Evolutionary conservation across 2,113 vertebrate genomes (phyloP), one percentile per base, ranked within the genome.

Genomic region (Austrofundulus limnaeus): DNA sequence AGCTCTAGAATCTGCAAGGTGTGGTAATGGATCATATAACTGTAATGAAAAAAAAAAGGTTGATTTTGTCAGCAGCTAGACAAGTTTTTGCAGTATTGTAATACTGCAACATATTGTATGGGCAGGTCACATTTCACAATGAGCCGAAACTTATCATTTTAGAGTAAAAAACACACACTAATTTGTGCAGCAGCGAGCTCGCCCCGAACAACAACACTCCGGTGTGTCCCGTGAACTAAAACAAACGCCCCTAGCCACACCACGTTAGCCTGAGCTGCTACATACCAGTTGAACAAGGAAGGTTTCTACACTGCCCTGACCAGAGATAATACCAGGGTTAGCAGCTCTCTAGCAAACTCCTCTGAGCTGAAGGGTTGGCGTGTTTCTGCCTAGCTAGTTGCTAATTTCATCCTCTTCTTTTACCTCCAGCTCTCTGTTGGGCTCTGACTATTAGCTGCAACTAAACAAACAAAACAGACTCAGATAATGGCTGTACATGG

Each of bases 251-350:
- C 38, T 75, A 53, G 49, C 65, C 61, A 51, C 56, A 62, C 39
- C 66, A 66, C 47, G 56, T 77, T 88, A 86, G 87, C 88, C 37
- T 57, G 23, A 1, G 2, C 28, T 61, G 75, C 78, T 86, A 86
- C 65, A 74, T 52, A 24, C 54, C 41, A 46, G 23, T 62, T 42
- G 49, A 31, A 62, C n/a, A 20, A 70, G 62, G 24, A 16, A 43
- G 53, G 49, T 17, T 20, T 0, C 37, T 49, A 1, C 12, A 19
- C 19, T 46, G 10, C 3, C n/a, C 3, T 25, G 16, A 42, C 34
- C 55, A 12, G 2, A 49, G 54, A 7, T 16, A 21, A 10, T 25
- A 2, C 8, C 2, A 11, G 11, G 38, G 28, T 60, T n/a, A n/a
- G 47, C 24, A 21, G 31, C 9, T 19, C 20, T 4, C 7, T 2